Evolutionary conservation across 30 jellyfish, hydroid and myxozoan species (phyloP), one percentile per base, ranked within the genome.

Genomic region (Chironex yamaguchii): DNA sequence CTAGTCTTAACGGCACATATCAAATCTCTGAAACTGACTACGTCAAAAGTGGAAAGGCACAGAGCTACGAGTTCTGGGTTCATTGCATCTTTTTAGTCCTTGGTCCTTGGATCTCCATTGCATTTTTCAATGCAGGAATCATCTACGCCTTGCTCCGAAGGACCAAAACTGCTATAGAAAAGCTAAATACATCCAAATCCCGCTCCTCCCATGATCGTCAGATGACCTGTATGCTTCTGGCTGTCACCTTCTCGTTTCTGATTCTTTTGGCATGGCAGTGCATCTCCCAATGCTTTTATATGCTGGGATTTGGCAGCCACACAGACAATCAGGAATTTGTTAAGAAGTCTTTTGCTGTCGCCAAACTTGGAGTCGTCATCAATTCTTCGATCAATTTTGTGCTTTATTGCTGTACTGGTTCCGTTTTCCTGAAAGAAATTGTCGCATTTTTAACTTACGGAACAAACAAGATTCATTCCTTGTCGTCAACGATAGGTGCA

Each of bases 71-170:
- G 50, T 90, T 90, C 77, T 90, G 97, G 97, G 89, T 84, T 21
- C 97, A 90, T 64, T 90, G 97, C 89, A 90, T 90, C 76, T 50
- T 84, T 34, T 54, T 90, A 62, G 96, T 90, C 78, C 63, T 90
- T 67, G 96, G 72, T 1, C 97, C 97, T 3, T 90, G 97, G 97
- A 84, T 90, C 12, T 67, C 92, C 21, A 90, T 90, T 27, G 97
- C 97, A 23, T 35, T 82, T 65, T 71, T 90, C 32, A 90, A 90
- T 48, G 96, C 91, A n/a, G 34, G 71, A 52, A 90, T 90, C 42
- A 80, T 90, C 22, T 71, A 90, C 88, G 66, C 88, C 13, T 29
- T 90, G 80, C 52, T 69, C 42, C 52, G 65, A 28, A 67, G 93
- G 29, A 83, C 93, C 52, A 83, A 83, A 50, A 69, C 52, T 82